These are phyloP conservation scores for Phenganax stokvisi DNA, from an alignment of 92 coral and sea anemone species.

Conservation along the genomic window DNA sequence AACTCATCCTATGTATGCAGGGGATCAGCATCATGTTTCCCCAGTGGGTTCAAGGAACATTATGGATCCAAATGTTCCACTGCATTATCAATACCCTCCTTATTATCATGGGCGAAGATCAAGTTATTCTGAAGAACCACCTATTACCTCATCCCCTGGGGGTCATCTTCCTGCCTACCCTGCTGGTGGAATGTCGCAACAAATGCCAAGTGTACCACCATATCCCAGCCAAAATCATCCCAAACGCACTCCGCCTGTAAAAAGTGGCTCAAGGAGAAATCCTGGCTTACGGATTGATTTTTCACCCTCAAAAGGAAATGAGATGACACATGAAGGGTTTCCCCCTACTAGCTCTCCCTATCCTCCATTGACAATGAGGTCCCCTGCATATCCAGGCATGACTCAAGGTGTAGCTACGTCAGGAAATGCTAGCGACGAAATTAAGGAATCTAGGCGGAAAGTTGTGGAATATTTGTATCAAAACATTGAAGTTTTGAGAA, in stretches of 20 bases:
- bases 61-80: conserved; percentile 63
- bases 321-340: conserved; percentile 53
- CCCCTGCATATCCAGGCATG: conserved; percentile 44
- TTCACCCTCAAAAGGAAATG: conserved; percentile 53
- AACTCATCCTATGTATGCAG: conserved; percentile 78
- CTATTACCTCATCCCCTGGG: conserved; percentile 67
- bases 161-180: conserved; percentile 91
- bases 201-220: conserved; percentile 67
- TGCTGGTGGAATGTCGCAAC: conserved; percentile 61
- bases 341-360: conserved; percentile 45
- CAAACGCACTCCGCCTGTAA: conserved; percentile 55
- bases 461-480: conserved; percentile 73
- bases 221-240: conserved; percentile 59
- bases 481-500: conserved; percentile 69
- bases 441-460: conserved; percentile 66
- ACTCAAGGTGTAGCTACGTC: neutral
- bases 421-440: conserved; percentile 62
- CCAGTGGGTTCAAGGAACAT: conserved; percentile 68
- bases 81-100: conserved; percentile 62
- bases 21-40: conserved; percentile 64
- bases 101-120: conserved; percentile 48
- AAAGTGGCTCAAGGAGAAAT: conserved; percentile 58
- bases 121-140: conserved; percentile 66
- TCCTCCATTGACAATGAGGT: conserved; percentile 41
- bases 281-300: conserved; percentile 53